Evolutionary conservation across 2,113 vertebrate species (phyloP), one percentile per base, ranked within the genome.

Genomic region (Semnopithecus entellus): DNA sequence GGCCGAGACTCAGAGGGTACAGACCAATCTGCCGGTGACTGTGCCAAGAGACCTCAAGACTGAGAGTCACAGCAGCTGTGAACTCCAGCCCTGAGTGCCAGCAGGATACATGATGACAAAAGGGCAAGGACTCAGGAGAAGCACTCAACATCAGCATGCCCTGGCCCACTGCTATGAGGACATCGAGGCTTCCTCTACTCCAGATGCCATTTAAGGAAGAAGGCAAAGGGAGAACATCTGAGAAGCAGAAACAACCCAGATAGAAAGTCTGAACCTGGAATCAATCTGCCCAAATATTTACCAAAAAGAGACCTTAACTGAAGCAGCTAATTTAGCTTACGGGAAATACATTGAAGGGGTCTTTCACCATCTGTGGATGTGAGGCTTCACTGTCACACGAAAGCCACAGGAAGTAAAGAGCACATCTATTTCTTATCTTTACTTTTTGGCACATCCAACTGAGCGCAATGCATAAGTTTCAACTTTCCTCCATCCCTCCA

Each of bases 171-270:
- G 23, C 43, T 76, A 14, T 0, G 18, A 23, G 17, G 48, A 22
- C 35, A 5, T 0, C 30, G 0, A 11, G 22, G 76, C 11, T 14
- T 27, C 61, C 30, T 30, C 22, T 8, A 11, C 4, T 32, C 40
- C 61, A n/a, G 78, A 20, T 0, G 25, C 52, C 57, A 17, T 13
- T 55, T 8, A 52, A 43, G 9, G 55, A 52, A 18, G 40, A 40
- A 30, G 70, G 43, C 70, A 57, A 61, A 18, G 8, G 9, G 61
- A 18, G 10, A 81, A 25, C 18, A 18, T 8, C 30, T 12, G 45
- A 55, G 61, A n/a, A 52, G 75, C 11, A 14, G 64, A 30, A 35
- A 43, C 20, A 57, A 25, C 66, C 64, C 55, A 66, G 68, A 48
- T 0, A 61, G 32, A 35, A 52, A 48, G 43, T 40, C n/a, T 52